A percentile compares a stretch with the other conserved stretches of the same genome.
phyloP scores from a whole-genome alignment of 1,140 invertebrate genomes.

The Triops cancriformis region DNA sequence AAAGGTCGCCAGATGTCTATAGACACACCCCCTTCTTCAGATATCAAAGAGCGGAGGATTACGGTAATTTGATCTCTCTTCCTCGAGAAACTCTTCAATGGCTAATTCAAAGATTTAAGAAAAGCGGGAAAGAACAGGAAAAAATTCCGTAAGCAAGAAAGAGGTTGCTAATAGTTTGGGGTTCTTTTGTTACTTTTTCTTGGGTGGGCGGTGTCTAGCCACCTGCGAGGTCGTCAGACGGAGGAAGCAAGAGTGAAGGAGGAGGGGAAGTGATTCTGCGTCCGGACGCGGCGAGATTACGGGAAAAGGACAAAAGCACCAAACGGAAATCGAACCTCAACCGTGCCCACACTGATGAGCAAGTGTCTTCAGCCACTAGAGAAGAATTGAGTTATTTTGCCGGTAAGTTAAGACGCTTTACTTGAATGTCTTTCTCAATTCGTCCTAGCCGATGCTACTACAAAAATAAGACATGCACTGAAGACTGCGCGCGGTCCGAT shows the following conservation, averaged over 20 bases:
- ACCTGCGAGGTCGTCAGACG: neutral
- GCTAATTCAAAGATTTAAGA: neutral
- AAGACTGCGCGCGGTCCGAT: no score
- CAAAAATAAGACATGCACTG: no score
- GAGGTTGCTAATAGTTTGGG: neutral
- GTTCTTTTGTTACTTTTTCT: neutral
- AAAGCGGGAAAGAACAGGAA: no score
- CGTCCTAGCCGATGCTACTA: no score
- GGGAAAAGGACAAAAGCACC: slow-evolving; percentile 50
- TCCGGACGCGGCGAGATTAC: slow-evolving; percentile 11
- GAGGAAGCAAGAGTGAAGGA: neutral
- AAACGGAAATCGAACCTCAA: slow-evolving; percentile 57
- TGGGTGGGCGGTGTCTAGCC: neutral
- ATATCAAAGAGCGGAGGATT: slow-evolving; percentile 6
- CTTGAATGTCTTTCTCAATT: neutral
- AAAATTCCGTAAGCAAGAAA: neutral
- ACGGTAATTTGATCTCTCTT: neutral
- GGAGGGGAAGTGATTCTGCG: slow-evolving; percentile 21
- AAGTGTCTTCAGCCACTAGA: slow-evolving; percentile 36
- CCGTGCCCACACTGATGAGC: slow-evolving; percentile 47
- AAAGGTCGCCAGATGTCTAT: neutral
- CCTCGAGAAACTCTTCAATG: neutral
- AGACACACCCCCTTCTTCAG: neutral
- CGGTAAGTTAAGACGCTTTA: neutral
- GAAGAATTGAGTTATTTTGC: neutral